phyloP scores from a whole-genome alignment of 2,888 invertebrate species.

The Rhogogaster chlorosoma region DNA sequence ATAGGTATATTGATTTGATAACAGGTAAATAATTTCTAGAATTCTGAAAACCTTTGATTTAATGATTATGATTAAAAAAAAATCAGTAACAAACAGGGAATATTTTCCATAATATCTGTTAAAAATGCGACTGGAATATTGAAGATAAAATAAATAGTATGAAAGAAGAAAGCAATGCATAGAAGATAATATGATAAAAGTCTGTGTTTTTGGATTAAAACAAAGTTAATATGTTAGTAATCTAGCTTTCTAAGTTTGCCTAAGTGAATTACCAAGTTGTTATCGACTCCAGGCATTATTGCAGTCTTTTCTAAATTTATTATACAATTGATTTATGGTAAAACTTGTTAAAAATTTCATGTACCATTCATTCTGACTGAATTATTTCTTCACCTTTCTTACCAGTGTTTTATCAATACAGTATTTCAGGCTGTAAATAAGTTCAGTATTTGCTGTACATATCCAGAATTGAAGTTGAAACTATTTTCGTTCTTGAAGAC shows the following conservation, averaged over 20 bases:
- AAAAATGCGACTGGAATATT: background rate
- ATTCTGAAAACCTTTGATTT: background rate
- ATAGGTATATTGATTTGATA: background rate
- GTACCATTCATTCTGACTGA: background rate
- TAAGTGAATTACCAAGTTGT: background rate
- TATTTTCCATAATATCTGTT: background rate
- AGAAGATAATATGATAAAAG: background rate
- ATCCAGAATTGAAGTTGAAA: background rate
- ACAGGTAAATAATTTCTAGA: background rate
- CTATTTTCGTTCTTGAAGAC: background rate
- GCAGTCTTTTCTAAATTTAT: constrained; percentile 2
- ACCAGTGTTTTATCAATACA: background rate
- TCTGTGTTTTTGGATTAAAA: background rate
- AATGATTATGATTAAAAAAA: background rate
- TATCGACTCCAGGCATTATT: background rate
- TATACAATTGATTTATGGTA: background rate
- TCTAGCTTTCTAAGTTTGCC: constrained; percentile 1
- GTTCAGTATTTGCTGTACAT: constrained; percentile 11
- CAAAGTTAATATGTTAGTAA: constrained; percentile 4
- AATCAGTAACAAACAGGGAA: background rate
- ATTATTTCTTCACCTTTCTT: background rate
- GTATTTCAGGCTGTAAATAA: constrained; percentile 7
- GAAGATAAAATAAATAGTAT: background rate
- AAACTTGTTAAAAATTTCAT: background rate
- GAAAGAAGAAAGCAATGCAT: background rate